Percentiles rank a stretch among this genome's conserved stretches.
Evolutionary conservation across 2,797 vertebrate species (phyloP).

Genomic region (Alca torda): DNA sequence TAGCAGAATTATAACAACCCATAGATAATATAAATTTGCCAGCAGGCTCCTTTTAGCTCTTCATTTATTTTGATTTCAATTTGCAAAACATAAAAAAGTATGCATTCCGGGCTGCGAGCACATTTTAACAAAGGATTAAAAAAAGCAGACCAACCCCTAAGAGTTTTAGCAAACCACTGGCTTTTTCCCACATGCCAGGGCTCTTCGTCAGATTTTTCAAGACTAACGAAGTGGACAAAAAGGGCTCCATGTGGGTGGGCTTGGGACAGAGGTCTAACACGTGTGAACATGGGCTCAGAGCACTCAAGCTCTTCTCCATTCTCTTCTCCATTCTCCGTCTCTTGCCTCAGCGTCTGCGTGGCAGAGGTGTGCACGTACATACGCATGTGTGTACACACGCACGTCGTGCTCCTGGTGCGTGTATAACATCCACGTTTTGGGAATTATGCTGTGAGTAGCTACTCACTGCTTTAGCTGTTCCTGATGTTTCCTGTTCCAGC

Average conservation of each 20-base stretch:
- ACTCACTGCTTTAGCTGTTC: neutral
- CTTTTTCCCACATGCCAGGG: neutral
- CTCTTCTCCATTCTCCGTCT: neutral
- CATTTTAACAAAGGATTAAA: neutral
- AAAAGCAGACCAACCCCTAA: neutral
- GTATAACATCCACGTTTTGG: neutral
- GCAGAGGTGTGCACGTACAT: rapidly evolving
- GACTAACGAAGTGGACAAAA: neutral
- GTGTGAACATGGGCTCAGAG: neutral
- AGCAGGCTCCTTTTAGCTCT: neutral
- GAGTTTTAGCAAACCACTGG: neutral
- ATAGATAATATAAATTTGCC: neutral
- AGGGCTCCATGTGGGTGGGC: neutral
- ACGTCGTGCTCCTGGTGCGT: rapidly evolving
- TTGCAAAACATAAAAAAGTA: neutral
- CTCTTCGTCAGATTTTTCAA: neutral
- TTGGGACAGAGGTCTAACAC: neutral
- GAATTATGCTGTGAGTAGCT: neutral
- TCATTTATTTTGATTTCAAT: neutral
- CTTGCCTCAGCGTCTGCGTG: neutral
- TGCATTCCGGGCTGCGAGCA: neutral
- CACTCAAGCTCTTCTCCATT: neutral
- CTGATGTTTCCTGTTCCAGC: neutral
- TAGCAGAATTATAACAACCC: neutral
- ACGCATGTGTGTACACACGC: rapidly evolving